Percentiles rank a stretch among this genome's conserved stretches.
Conservation (phyloP, 2,113 vertebrate genomes). For the Xenopus tropicalis region DNA sequence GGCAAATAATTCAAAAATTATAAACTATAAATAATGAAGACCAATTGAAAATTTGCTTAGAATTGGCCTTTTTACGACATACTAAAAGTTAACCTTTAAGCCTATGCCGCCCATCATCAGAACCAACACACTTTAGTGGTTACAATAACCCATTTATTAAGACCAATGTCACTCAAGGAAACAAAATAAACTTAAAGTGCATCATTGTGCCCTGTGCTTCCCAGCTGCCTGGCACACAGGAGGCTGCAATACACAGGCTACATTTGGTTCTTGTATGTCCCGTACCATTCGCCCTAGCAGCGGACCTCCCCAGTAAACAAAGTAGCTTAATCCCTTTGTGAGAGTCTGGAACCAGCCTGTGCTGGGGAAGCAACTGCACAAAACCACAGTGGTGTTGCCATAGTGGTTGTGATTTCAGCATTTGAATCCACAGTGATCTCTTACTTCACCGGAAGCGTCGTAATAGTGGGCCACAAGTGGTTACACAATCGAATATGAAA, state of each 20-base stretch:
- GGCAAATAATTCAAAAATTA: too few species aligned
- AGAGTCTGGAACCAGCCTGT: not conserved
- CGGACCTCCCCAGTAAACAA: too few species aligned
- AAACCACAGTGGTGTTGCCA: not conserved
- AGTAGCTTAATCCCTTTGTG: too few species aligned
- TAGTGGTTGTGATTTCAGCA: not conserved
- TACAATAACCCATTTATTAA: slow-evolving; percentile 28
- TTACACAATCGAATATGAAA: not conserved
- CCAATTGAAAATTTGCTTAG: too few species aligned
- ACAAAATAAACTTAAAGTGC: slow-evolving; percentile 28
- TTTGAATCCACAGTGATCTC: too few species aligned
- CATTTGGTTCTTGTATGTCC: slow-evolving; percentile 18
- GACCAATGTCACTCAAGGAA: slow-evolving; percentile 25
- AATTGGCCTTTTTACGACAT: too few species aligned
- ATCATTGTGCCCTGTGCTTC: slow-evolving; percentile 8
- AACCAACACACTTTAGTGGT: not conserved
- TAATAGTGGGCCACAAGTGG: not conserved
- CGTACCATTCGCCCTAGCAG: not conserved
- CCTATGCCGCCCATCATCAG: too few species aligned
- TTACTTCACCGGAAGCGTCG: not conserved
- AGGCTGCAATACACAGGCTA: slow-evolving; percentile 12
- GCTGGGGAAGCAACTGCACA: not conserved
- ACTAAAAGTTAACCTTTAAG: too few species aligned
- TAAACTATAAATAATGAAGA: too few species aligned
- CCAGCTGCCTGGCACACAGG: not conserved